phyloP scores from a whole-genome alignment of 2,888 invertebrate genomes.

The Geotrupes spiniger region DNA sequence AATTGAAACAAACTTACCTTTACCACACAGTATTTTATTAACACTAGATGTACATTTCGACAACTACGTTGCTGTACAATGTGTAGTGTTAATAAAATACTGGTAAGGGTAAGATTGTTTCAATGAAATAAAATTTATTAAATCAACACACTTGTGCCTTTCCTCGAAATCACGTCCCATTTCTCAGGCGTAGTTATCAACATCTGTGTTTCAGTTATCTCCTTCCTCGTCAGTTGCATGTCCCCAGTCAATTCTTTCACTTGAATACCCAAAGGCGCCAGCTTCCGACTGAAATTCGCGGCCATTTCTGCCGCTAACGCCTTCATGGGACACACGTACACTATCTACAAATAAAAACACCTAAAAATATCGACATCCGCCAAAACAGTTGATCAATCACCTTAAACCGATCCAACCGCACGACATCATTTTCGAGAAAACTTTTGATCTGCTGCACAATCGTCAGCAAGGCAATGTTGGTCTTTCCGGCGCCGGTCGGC shows the following conservation, averaged over 20 bases:
- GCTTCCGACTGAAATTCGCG: conserved; percentile 80
- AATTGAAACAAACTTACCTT: no score
- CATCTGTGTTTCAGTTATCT: conserved; percentile 95
- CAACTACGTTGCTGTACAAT: no score
- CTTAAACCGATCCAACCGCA: conserved; percentile 91
- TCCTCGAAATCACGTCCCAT: conserved; percentile 99
- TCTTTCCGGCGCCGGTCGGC: conserved; percentile 99
- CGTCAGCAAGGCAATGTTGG: conserved; percentile 93
- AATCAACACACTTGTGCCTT: conserved; percentile 66
- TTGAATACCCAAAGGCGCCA: conserved; percentile 71
- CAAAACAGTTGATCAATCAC: conserved; percentile 46
- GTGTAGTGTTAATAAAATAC: background rate
- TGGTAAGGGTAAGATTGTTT: no score
- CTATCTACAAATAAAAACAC: conserved; percentile 61
- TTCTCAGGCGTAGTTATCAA: conserved; percentile 98
- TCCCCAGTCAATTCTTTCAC: conserved; percentile 97
- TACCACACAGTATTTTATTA: no score
- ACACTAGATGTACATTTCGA: no score
- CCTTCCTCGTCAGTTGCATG: conserved; percentile 92
- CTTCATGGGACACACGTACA: conserved; percentile 99
- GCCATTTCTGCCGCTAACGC: conserved; percentile 99
- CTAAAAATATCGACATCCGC: background rate
- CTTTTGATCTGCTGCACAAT: conserved; percentile 88
- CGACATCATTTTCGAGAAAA: conserved; percentile 75
- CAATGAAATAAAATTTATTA: background rate